Conservation (phyloP, 1,140 invertebrate genomes). For the Drosophila tani region DNA sequence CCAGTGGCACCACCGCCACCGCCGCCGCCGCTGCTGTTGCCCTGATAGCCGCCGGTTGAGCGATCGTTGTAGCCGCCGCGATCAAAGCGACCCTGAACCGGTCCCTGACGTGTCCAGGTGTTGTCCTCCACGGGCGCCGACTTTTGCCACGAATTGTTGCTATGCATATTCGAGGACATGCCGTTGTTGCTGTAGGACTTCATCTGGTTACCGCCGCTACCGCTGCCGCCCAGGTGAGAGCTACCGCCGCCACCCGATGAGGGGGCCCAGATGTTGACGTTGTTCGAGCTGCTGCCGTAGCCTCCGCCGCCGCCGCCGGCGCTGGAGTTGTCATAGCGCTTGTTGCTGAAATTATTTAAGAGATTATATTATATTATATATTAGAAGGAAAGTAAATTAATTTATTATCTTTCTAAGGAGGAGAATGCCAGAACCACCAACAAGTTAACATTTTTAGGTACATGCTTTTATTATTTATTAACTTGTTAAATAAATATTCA, state of each 20-base stretch:
- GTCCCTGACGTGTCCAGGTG: slow-evolving; percentile 65
- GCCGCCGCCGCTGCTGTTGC: slow-evolving; percentile 44
- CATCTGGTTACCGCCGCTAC: slow-evolving; percentile 39
- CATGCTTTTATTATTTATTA: not conserved
- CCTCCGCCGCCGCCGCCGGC: slow-evolving; percentile 56
- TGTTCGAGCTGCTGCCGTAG: slow-evolving; percentile 67
- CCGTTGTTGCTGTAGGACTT: slow-evolving; percentile 78
- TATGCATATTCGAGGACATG: slow-evolving; percentile 70
- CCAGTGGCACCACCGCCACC: slow-evolving; percentile 31
- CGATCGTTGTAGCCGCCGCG: slow-evolving; percentile 82
- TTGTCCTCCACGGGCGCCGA: slow-evolving; percentile 69
- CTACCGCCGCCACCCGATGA: slow-evolving; percentile 55
- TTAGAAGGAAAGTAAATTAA: not conserved
- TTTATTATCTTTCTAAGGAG: not conserved
- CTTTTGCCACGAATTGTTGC: slow-evolving; percentile 78
- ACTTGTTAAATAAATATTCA: not conserved
- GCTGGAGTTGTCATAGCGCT: slow-evolving; percentile 77
- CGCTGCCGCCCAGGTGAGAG: slow-evolving; percentile 58
- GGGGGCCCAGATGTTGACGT: slow-evolving; percentile 70
- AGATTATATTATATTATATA: too few species aligned
- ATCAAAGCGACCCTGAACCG: slow-evolving; percentile 76
- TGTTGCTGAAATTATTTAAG: slow-evolving; percentile 42
- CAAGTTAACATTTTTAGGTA: not conserved
- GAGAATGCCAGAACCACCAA: not conserved
- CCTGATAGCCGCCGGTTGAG: slow-evolving; percentile 72